Percentiles rank a stretch among this genome's conserved stretches.
These are phyloP conservation scores for Delphinapterus leucas DNA, from an alignment of 2,113 vertebrate genomes.

Conservation along the genomic window DNA sequence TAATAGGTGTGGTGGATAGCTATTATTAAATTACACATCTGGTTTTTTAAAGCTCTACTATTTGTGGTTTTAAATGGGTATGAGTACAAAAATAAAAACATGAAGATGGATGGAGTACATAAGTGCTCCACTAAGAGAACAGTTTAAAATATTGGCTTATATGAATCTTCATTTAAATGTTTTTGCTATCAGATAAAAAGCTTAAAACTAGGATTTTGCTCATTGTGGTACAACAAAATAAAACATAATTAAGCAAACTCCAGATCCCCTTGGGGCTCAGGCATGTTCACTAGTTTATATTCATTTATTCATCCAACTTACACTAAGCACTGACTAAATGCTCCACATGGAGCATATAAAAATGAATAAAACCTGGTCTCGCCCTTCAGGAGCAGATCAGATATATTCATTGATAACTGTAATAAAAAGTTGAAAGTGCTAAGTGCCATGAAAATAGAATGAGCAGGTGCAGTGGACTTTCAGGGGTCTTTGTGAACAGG, in stretches of 20 bases:
- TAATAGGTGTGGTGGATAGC: neutral
- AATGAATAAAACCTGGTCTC: neutral
- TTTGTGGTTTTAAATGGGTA: conserved; percentile 25
- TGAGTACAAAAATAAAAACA: neutral
- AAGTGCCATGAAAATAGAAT: neutral
- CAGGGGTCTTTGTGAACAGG: neutral
- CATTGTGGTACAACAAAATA: neutral
- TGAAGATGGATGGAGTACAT: neutral
- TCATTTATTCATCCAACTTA: neutral
- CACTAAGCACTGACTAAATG: neutral
- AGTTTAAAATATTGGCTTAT: neutral
- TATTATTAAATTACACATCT: neutral
- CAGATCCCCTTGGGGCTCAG: neutral
- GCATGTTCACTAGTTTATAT: neutral
- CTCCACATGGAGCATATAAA: neutral
- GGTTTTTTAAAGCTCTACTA: neutral
- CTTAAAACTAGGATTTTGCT: neutral
- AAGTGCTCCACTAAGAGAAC: neutral
- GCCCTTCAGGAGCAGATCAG: neutral
- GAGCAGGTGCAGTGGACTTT: neutral
- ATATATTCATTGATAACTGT: neutral
- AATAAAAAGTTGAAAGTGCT: neutral
- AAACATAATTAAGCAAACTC: neutral
- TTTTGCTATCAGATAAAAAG: neutral
- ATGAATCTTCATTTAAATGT: neutral